Evolutionary conservation across 2,888 invertebrate genomes (phyloP).

Genomic region (Crioceris asparagi): DNA sequence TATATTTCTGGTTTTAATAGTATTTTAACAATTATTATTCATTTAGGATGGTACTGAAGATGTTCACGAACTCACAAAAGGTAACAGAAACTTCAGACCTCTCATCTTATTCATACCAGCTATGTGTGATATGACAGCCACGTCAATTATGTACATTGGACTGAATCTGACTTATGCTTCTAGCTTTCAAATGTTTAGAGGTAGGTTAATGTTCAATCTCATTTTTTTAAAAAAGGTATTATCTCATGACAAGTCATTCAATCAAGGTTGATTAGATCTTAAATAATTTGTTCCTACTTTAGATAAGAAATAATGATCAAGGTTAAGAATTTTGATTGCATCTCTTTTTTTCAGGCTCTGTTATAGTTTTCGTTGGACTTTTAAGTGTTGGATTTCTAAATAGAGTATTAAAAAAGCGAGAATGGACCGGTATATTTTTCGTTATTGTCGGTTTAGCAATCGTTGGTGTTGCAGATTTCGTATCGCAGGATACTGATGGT

Average conservation of each 20-base stretch:
- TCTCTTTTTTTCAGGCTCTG: slow-evolving; percentile 48
- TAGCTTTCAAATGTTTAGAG: slow-evolving; percentile 94
- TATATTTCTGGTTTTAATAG: no score
- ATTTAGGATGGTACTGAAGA: slow-evolving; percentile 42
- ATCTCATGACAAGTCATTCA: no score
- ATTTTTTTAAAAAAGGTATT: no score
- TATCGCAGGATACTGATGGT: slow-evolving; percentile 36
- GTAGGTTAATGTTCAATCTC: no score
- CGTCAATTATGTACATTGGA: slow-evolving; percentile 85
- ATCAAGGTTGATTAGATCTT: no score
- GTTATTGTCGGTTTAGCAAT: slow-evolving; percentile 61
- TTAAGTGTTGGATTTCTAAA: slow-evolving; percentile 74
- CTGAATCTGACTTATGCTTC: slow-evolving; percentile 85
- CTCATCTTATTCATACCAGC: slow-evolving; percentile 76
- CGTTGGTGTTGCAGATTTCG: slow-evolving; percentile 65
- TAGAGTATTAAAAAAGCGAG: slow-evolving; percentile 49
- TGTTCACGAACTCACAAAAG: slow-evolving; percentile 52
- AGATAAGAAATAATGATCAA: no score
- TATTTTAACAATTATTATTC: no score
- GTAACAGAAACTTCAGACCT: slow-evolving; percentile 67
- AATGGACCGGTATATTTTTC: slow-evolving; percentile 68
- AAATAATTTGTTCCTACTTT: no score
- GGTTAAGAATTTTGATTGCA: no score
- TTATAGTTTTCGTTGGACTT: slow-evolving; percentile 81
- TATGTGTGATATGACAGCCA: slow-evolving; percentile 79